These are phyloP conservation scores for Acanthacorydalis orientalis DNA, from an alignment of 2,888 invertebrate species.

Conservation along the genomic window DNA sequence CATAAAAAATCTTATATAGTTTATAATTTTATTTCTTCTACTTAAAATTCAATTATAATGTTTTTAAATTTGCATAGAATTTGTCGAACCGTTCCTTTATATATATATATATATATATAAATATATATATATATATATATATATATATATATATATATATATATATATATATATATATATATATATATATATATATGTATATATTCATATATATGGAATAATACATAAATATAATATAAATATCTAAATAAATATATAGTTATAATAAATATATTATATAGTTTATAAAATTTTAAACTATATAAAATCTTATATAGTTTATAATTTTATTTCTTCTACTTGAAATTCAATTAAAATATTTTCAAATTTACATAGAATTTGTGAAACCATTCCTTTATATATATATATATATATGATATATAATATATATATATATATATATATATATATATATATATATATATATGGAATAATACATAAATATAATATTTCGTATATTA, in stretches of 20 bases:
- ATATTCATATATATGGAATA: background rate
- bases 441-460: conserved; percentile 1
- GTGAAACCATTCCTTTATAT: background rate
- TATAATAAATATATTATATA: too few relatives aligned
- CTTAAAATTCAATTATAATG: too few relatives aligned
- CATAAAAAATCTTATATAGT: too few relatives aligned
- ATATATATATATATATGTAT: conserved; percentile 1
- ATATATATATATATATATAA: background rate
- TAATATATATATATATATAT: conserved; percentile 1
- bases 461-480: background rate
- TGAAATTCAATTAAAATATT: too few relatives aligned
- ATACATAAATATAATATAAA: background rate
- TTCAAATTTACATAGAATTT: background rate
- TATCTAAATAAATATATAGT: too few relatives aligned
- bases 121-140: too few relatives aligned
- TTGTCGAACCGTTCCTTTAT: background rate
- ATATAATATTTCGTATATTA: background rate
- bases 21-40: too few relatives aligned
- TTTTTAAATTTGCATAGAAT: background rate
- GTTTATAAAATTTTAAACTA: too few relatives aligned
- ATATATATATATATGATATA: background rate
- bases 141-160: too few relatives aligned
- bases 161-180: background rate
- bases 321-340: too few relatives aligned
- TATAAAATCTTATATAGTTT: too few relatives aligned